A percentile compares a stretch with the other conserved stretches of the same genome.
Conservation (phyloP, 2,113 vertebrate genomes). For the Lepus americanus region DNA sequence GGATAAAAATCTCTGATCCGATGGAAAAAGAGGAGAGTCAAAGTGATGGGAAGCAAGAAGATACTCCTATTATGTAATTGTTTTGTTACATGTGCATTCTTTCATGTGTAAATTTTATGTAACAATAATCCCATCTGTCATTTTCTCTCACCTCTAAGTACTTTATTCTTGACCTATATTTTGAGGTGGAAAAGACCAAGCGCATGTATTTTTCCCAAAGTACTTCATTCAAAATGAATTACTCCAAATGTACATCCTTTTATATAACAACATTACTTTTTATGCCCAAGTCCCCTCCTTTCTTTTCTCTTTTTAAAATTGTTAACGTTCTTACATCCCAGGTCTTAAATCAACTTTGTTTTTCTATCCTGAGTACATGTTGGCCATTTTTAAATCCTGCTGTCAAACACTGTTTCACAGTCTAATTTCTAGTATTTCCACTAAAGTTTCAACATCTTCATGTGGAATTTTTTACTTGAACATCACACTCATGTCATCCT, state of each 20-base stretch:
- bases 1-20: not conserved
- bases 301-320: not conserved
- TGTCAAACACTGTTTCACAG: slow-evolving; percentile 58
- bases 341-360: not conserved
- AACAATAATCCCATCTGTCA: not conserved
- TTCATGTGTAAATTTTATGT: not conserved
- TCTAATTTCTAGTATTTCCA: slow-evolving; percentile 60
- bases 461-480: slow-evolving; percentile 48
- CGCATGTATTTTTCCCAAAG: not conserved
- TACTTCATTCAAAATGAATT: slow-evolving; percentile 41
- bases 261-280: not conserved
- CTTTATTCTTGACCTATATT: not conserved
- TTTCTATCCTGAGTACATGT: not conserved
- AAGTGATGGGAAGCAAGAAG: not conserved
- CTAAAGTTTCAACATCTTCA: not conserved
- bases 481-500: slow-evolving; percentile 27
- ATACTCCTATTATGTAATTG: not conserved
- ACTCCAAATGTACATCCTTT: not conserved
- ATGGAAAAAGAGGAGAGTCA: not conserved
- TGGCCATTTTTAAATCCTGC: not conserved
- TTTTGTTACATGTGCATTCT: not conserved
- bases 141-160: not conserved
- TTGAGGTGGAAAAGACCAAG: slow-evolving; percentile 13
- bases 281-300: not conserved
- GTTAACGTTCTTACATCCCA: not conserved